These are phyloP conservation scores for Sminthurinus aureus DNA, from an alignment of 2,888 invertebrate species.

Conservation along the genomic window DNA sequence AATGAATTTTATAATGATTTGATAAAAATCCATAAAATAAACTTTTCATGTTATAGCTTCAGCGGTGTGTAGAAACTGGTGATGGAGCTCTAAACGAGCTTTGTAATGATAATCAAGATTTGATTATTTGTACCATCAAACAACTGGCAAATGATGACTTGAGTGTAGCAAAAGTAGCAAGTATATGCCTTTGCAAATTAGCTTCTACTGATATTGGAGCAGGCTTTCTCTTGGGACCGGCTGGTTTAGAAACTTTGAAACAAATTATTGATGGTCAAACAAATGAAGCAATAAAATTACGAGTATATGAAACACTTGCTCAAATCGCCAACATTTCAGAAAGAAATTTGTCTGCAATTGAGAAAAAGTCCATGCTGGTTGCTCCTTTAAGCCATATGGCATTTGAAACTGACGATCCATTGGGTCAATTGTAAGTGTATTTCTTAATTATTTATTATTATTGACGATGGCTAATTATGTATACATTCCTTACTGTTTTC, in stretches of 20 bases:
- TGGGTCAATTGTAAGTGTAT: slow-evolving; percentile 66
- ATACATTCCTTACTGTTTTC: too few species aligned
- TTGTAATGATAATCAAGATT: slow-evolving; percentile 43
- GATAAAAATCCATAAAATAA: neutral
- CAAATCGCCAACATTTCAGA: slow-evolving; percentile 48
- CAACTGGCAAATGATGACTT: slow-evolving; percentile 51
- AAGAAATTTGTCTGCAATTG: slow-evolving; percentile 47
- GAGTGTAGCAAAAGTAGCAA: slow-evolving; percentile 50
- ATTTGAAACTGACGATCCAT: slow-evolving; percentile 52
- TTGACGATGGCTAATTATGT: too few species aligned
- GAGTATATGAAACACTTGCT: slow-evolving; percentile 54
- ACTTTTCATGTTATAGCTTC: slow-evolving; percentile 43
- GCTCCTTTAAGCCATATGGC: slow-evolving; percentile 46
- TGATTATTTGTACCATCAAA: slow-evolving; percentile 50
- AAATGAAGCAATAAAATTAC: slow-evolving; percentile 50
- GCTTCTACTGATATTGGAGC: slow-evolving; percentile 41
- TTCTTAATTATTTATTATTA: too few species aligned
- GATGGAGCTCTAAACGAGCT: slow-evolving; percentile 23
- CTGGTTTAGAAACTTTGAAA: slow-evolving; percentile 46
- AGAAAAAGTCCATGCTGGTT: slow-evolving; percentile 46
- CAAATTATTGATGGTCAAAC: slow-evolving; percentile 41
- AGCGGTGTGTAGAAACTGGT: slow-evolving; percentile 49
- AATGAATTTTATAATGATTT: slow-evolving; percentile 1
- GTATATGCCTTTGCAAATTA: slow-evolving; percentile 48
- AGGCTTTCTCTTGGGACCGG: slow-evolving; percentile 47